Percentiles rank a stretch among this genome's conserved stretches.
Evolutionary conservation across 2,888 invertebrate genomes (phyloP).

Genomic region (Smittia sp.): DNA sequence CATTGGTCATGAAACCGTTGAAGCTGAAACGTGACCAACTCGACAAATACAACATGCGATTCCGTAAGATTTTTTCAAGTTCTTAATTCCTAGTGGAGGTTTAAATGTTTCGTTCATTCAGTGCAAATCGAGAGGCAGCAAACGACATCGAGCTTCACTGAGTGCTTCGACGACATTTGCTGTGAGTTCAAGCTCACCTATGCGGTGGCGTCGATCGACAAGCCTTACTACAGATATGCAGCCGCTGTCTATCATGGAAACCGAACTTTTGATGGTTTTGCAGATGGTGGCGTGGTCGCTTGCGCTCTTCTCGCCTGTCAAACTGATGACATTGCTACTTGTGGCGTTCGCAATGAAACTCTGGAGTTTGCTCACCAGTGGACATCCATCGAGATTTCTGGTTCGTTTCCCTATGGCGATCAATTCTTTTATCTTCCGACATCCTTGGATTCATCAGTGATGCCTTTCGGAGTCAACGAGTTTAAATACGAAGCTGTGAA

Average conservation of each 20-base stretch:
- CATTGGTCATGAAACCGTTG: slow-evolving; percentile 4
- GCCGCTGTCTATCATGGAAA: slow-evolving; percentile 54
- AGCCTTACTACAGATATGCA: slow-evolving; percentile 51
- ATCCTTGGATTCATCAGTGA: slow-evolving; percentile 55
- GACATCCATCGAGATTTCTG: background rate
- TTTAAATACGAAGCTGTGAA: slow-evolving; percentile 48
- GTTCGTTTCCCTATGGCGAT: slow-evolving; percentile 6
- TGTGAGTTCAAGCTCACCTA: background rate
- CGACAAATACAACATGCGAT: slow-evolving; percentile 20
- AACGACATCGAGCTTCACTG: background rate
- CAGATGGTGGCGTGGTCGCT: slow-evolving; percentile 53
- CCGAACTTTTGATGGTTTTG: slow-evolving; percentile 50
- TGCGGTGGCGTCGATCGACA: slow-evolving; percentile 23
- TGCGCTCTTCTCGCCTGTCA: slow-evolving; percentile 56
- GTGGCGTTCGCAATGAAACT: slow-evolving; percentile 44
- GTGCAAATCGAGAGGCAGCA: background rate
- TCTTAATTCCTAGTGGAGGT: background rate
- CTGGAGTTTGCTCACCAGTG: background rate
- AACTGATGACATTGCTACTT: slow-evolving; percentile 46
- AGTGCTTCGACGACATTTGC: background rate
- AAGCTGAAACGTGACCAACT: slow-evolving; percentile 36
- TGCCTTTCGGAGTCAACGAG: slow-evolving; percentile 54
- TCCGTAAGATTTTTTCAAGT: background rate
- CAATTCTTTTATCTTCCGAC: slow-evolving; percentile 49
- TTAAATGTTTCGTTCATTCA: background rate